A percentile compares a stretch with the other conserved stretches of the same genome.
phyloP scores from a whole-genome alignment of 2,888 invertebrate species.

The Ennomos quercinarius region DNA sequence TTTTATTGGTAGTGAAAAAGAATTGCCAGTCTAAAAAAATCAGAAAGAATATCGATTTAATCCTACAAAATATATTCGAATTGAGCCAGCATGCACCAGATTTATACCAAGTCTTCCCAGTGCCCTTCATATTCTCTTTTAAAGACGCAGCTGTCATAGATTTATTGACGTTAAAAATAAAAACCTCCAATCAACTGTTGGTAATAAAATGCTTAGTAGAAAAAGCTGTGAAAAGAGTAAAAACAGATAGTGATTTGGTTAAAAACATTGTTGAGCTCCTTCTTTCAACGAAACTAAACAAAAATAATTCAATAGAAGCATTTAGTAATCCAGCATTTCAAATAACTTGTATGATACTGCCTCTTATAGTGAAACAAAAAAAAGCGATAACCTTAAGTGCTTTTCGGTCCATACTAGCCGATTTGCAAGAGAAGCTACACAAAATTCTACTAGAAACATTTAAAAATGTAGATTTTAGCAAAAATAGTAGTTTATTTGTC shows the following conservation, averaged over 20 bases:
- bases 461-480: slow-evolving; percentile 66
- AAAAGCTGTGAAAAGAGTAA: slow-evolving; percentile 72
- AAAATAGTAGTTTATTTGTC: slow-evolving; percentile 45
- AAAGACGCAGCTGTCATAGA: slow-evolving; percentile 60
- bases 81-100: slow-evolving; percentile 72
- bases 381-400: slow-evolving; percentile 68
- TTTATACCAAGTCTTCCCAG: slow-evolving; percentile 71
- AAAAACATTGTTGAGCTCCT: slow-evolving; percentile 69
- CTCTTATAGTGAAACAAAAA: slow-evolving; percentile 74
- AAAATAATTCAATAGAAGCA: slow-evolving; percentile 57
- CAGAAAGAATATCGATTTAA: slow-evolving; percentile 59
- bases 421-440: slow-evolving; percentile 75
- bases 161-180: slow-evolving; percentile 67
- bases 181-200: slow-evolving; percentile 62
- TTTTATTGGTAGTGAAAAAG: slow-evolving; percentile 69
- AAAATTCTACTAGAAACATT: slow-evolving; percentile 66
- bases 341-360: slow-evolving; percentile 71
- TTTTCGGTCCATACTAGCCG: slow-evolving; percentile 70
- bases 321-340: slow-evolving; percentile 73
- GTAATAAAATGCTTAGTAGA: slow-evolving; percentile 68
- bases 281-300: slow-evolving; percentile 55
- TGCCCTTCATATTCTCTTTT: slow-evolving; percentile 68
- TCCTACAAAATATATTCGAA: slow-evolving; percentile 70
- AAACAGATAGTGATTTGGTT: slow-evolving; percentile 67
- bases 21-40: slow-evolving; percentile 64